Evolutionary conservation across 1,140 invertebrate species (phyloP).

Genomic region (Bombus turneri): DNA sequence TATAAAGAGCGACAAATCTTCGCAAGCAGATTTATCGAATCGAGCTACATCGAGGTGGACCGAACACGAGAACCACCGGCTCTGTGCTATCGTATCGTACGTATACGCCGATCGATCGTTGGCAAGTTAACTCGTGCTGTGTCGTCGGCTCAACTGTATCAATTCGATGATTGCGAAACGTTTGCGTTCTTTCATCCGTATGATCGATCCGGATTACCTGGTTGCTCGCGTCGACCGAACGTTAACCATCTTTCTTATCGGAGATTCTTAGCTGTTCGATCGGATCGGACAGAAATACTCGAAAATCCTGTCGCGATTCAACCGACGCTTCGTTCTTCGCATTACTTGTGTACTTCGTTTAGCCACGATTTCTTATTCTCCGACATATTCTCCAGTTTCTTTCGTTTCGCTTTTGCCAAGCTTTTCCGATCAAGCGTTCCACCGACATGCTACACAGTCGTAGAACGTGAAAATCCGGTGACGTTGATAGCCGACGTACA

Average conservation of each 20-base stretch:
- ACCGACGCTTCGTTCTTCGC: neutral
- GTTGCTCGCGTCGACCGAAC: neutral
- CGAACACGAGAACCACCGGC: neutral
- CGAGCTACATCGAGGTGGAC: neutral
- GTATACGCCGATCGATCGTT: neutral
- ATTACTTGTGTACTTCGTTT: neutral
- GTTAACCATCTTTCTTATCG: neutral
- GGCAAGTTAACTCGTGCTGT: neutral
- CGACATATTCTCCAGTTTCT: no score
- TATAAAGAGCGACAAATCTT: no score
- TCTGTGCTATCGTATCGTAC: neutral
- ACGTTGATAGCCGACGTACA: no score
- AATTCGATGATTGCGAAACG: neutral
- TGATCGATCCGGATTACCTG: neutral
- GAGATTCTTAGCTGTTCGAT: constrained; percentile 21
- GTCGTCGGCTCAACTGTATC: neutral
- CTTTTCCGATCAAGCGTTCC: no score
- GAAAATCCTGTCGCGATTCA: neutral
- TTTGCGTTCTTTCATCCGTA: neutral
- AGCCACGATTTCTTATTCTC: no score
- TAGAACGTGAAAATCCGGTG: no score
- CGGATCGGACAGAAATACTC: neutral
- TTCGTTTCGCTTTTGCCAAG: no score
- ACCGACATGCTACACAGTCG: no score
- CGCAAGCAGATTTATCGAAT: neutral